Evolutionary conservation across 2,113 vertebrate genomes (phyloP).

Genomic region (Datnioides undecimradiatus): DNA sequence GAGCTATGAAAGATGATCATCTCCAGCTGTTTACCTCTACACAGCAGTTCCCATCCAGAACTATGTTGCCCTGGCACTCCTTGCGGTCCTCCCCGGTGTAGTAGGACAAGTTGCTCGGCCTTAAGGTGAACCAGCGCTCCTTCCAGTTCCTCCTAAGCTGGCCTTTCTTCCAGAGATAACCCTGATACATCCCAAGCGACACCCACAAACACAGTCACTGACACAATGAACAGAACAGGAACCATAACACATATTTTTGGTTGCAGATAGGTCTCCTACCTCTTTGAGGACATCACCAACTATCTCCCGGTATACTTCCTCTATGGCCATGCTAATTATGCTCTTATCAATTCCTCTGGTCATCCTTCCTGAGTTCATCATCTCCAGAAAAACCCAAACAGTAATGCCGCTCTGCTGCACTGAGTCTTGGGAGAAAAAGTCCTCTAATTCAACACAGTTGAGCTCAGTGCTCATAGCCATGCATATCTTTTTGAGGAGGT

Average conservation of each 20-base stretch:
- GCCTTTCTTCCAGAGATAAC: slow-evolving; percentile 96
- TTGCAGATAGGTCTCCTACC: slow-evolving; percentile 75
- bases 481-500: slow-evolving; percentile 94
- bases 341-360: slow-evolving; percentile 87
- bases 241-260: neutral
- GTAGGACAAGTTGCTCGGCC: slow-evolving; percentile 90
- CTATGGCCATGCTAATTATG: slow-evolving; percentile 91
- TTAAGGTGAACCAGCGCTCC: slow-evolving; percentile 94
- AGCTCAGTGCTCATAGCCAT: slow-evolving; percentile 91
- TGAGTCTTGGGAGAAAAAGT: slow-evolving; percentile 89
- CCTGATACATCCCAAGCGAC: slow-evolving; percentile 80
- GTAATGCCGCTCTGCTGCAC: slow-evolving; percentile 86
- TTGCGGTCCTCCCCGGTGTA: slow-evolving; percentile 91
- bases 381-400: slow-evolving; percentile 93
- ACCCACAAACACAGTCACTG: slow-evolving; percentile 7
- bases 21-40: slow-evolving; percentile 88
- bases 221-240: neutral
- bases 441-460: slow-evolving; percentile 90
- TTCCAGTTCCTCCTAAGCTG: slow-evolving; percentile 96
- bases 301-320: slow-evolving; percentile 95
- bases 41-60: slow-evolving; percentile 91
- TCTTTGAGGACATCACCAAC: slow-evolving; percentile 96
- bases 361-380: slow-evolving; percentile 92
- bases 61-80: slow-evolving; percentile 92
- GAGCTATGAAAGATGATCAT: slow-evolving; percentile 18